Evolutionary conservation across 1,140 invertebrate genomes (phyloP).

Genomic region (Conus ventricosus): DNA sequence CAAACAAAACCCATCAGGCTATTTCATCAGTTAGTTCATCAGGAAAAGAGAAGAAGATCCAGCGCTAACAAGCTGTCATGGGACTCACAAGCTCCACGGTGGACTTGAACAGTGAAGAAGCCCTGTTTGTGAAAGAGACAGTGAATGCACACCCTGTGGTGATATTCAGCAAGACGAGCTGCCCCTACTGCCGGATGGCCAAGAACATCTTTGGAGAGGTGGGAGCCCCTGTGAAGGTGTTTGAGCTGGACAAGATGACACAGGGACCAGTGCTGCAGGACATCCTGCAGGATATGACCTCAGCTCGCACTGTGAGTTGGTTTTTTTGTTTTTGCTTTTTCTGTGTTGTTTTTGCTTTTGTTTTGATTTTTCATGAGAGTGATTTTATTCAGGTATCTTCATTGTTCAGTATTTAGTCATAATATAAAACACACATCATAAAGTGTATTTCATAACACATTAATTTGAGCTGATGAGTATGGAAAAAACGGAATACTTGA

Average conservation of each 20-base stretch:
- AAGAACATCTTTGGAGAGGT: constrained; percentile 77
- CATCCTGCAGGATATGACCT: constrained; percentile 87
- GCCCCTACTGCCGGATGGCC: constrained; percentile 91
- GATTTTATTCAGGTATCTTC: too few relatives aligned
- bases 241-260: constrained; percentile 87
- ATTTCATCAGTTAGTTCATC: too few relatives aligned
- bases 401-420: too few relatives aligned
- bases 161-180: constrained; percentile 92
- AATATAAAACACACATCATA: too few relatives aligned
- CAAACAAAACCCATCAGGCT: too few relatives aligned
- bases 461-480: too few relatives aligned
- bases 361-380: too few relatives aligned
- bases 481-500: too few relatives aligned
- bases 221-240: constrained; percentile 77
- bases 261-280: constrained; percentile 87
- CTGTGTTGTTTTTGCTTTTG: background rate
- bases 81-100: background rate
- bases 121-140: constrained; percentile 38
- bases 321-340: background rate
- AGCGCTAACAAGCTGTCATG: background rate
- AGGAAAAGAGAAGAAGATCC: too few relatives aligned
- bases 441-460: too few relatives aligned
- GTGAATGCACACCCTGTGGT: constrained; percentile 79
- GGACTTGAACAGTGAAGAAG: constrained; percentile 38
- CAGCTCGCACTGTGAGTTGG: constrained; percentile 83